phyloP scores from a whole-genome alignment of 1,140 invertebrate genomes.

The Conus ventricosus region DNA sequence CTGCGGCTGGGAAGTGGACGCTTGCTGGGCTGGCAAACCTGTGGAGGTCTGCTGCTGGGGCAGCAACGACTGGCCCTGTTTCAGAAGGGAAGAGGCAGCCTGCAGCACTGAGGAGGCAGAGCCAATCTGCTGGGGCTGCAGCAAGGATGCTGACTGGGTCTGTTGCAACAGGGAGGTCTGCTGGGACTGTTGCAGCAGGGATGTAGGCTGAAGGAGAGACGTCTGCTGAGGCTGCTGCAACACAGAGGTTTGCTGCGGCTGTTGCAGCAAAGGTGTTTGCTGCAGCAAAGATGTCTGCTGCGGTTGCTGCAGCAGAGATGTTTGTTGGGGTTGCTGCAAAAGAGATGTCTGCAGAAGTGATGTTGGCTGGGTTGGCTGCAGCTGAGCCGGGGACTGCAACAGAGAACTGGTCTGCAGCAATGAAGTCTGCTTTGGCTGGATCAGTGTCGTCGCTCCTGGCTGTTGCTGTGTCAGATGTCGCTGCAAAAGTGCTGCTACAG shows the following conservation, averaged over 20 bases:
- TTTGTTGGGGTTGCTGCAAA: not conserved
- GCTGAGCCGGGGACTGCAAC: not conserved
- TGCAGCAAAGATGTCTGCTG: not conserved
- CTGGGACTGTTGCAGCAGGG: not conserved
- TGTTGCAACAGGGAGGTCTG: not conserved
- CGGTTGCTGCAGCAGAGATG: slow-evolving; percentile 7
- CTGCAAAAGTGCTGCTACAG: not conserved
- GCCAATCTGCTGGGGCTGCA: not conserved
- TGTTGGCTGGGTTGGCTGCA: not conserved
- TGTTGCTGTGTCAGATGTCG: not conserved
- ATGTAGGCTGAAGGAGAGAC: not conserved
- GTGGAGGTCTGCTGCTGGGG: not conserved
- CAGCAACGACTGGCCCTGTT: not conserved
- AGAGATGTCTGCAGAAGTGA: not conserved
- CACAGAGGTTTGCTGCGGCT: not conserved
- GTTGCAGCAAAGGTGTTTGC: not conserved
- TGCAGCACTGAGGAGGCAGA: not conserved
- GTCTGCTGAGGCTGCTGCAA: not conserved
- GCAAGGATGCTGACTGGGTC: not conserved
- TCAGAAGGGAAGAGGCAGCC: not conserved
- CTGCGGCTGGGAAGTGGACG: not conserved
- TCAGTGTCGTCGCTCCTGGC: not conserved
- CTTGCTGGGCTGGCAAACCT: not conserved
- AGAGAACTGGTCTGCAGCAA: not conserved
- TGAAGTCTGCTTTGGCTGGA: not conserved